Evolutionary conservation across 2,888 invertebrate species (phyloP).

Genomic region (Spialia ferax): DNA sequence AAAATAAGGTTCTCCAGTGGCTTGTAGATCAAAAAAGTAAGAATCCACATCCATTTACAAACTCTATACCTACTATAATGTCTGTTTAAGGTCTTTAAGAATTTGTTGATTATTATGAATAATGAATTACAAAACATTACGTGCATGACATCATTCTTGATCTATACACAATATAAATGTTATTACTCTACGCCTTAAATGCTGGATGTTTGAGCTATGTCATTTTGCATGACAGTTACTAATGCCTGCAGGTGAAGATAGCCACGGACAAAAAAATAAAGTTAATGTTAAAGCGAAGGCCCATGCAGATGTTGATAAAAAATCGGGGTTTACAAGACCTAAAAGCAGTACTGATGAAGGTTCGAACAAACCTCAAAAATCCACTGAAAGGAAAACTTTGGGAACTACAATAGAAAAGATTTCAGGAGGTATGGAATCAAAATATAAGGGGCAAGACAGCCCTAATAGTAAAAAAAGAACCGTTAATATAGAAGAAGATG

Average conservation of each 20-base stretch:
- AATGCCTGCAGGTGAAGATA: conserved; percentile 88
- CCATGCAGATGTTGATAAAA: conserved; percentile 82
- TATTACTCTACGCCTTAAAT: conserved; percentile 75
- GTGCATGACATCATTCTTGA: conserved; percentile 86
- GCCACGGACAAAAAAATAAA: conserved; percentile 78
- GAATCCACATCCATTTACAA: conserved; percentile 88
- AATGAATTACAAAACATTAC: conserved; percentile 67
- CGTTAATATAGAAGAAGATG: conserved; percentile 53
- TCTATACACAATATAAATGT: conserved; percentile 57
- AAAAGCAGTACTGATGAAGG: conserved; percentile 51
- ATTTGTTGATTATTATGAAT: conserved; percentile 57
- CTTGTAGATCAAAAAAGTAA: conserved; percentile 98
- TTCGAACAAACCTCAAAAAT: conserved; percentile 48
- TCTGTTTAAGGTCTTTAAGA: conserved; percentile 56
- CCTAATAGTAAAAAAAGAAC: conserved; percentile 42
- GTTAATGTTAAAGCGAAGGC: conserved; percentile 80
- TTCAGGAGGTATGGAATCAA: conserved; percentile 51
- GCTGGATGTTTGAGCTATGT: conserved; percentile 86
- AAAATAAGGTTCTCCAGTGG: conserved; percentile 98
- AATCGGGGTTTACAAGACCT: conserved; percentile 65
- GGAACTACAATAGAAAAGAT: conserved; percentile 69
- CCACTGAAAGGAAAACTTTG: conserved; percentile 62
- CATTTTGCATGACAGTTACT: conserved; percentile 88
- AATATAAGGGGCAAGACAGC: conserved; percentile 46
- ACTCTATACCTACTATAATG: conserved; percentile 58